Percentiles rank a stretch among this genome's conserved stretches.
Conservation (phyloP, 2,113 vertebrate genomes). For the Dromas ardeola region DNA sequence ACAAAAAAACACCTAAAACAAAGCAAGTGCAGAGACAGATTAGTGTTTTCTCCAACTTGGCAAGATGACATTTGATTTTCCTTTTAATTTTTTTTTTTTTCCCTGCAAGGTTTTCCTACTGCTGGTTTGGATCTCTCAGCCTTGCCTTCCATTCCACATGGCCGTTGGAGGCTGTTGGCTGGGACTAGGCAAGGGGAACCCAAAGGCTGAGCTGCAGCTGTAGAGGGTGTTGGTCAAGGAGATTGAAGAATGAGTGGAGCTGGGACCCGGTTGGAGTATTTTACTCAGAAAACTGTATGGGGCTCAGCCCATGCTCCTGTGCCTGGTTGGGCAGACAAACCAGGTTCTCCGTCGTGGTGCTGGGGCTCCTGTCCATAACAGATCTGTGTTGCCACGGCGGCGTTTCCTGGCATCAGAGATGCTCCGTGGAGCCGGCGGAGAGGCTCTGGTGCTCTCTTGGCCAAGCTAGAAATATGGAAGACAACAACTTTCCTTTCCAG, state of each 20-base stretch:
- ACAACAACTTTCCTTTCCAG: neutral
- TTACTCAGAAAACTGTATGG: neutral
- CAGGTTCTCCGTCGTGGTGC: rapidly evolving
- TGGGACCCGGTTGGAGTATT: neutral
- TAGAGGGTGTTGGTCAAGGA: neutral
- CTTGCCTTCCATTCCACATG: neutral
- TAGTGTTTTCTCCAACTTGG: neutral
- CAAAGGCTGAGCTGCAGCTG: neutral
- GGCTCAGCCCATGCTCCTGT: neutral
- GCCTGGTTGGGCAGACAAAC: neutral
- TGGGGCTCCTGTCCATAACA: neutral
- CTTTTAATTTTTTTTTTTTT: neutral
- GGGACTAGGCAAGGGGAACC: neutral
- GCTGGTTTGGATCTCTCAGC: neutral
- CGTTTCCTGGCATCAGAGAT: neutral
- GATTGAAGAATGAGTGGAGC: neutral
- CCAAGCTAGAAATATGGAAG: neutral
- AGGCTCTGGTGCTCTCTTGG: neutral
- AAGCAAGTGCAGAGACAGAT: neutral
- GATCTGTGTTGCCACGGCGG: neutral
- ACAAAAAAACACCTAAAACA: neutral
- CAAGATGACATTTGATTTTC: neutral
- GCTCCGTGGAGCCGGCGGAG: neutral
- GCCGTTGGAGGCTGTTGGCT: neutral
- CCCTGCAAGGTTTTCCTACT: neutral